These are phyloP conservation scores for Noctua janthe DNA, from an alignment of 2,888 invertebrate genomes.

Conservation along the genomic window DNA sequence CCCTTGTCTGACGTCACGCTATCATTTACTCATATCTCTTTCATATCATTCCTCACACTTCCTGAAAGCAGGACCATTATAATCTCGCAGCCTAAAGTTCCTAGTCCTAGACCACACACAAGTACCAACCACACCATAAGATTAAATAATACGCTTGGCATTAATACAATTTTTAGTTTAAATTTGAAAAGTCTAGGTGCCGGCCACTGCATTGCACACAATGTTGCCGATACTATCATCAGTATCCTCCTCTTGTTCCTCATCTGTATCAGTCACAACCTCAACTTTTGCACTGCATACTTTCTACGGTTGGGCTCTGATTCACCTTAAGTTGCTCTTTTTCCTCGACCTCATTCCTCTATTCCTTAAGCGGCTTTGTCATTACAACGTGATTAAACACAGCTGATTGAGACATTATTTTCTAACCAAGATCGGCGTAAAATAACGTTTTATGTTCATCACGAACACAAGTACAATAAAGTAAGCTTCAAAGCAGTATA, in stretches of 20 bases:
- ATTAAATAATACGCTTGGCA: too few species aligned
- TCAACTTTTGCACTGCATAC: background rate
- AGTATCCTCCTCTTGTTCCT: rapidly evolving
- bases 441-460: background rate
- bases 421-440: background rate
- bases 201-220: background rate
- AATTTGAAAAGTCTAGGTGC: too few species aligned
- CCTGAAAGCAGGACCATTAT: background rate
- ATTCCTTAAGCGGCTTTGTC: background rate
- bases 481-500: slow-evolving; percentile 21
- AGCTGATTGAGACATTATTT: background rate
- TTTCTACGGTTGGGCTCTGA: background rate
- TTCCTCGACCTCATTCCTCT: too few species aligned
- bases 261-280: background rate
- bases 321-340: background rate
- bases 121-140: too few species aligned
- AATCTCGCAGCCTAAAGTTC: background rate
- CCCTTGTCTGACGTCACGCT: too few species aligned
- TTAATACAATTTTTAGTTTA: background rate
- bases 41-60: too few species aligned
- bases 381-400: background rate
- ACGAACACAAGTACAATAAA: slow-evolving; percentile 21
- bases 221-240: background rate
- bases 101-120: background rate
- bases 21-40: too few species aligned